Percentiles rank a stretch among this genome's conserved stretches.
Evolutionary conservation across 1,140 invertebrate species (phyloP).

Genomic region (Achroia grisella): DNA sequence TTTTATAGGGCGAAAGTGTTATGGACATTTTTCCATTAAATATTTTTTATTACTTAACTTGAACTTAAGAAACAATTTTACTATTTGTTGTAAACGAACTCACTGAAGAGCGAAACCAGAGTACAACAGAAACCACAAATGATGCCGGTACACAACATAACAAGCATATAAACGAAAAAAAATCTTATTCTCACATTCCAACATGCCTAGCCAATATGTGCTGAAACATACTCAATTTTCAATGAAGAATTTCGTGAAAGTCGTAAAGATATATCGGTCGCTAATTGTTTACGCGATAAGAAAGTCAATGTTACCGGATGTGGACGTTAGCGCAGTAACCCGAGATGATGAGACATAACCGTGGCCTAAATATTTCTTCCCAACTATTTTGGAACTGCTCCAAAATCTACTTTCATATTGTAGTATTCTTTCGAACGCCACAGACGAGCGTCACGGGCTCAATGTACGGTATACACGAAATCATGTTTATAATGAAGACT

Average conservation of each 20-base stretch:
- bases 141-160: too few species aligned
- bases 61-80: too few species aligned
- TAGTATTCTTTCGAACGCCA: constrained; percentile 22
- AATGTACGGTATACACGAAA: too few species aligned
- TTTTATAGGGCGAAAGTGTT: too few species aligned
- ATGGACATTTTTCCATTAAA: too few species aligned
- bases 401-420: constrained; percentile 52
- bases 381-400: constrained; percentile 47
- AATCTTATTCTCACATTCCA: too few species aligned
- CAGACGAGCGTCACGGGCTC: not conserved
- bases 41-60: too few species aligned
- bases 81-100: too few species aligned
- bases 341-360: constrained; percentile 54
- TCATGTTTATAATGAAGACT: not conserved
- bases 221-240: not conserved
- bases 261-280: constrained; percentile 33
- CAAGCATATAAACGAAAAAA: too few species aligned
- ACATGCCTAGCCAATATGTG: too few species aligned
- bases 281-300: constrained; percentile 48
- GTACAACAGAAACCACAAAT: too few species aligned
- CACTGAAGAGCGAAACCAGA: too few species aligned
- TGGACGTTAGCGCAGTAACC: constrained; percentile 44
- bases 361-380: constrained; percentile 60
- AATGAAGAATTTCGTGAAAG: not conserved
- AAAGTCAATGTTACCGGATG: constrained; percentile 68